These are phyloP conservation scores for Diuraphis noxia DNA, from an alignment of 1,140 invertebrate genomes.

Conservation along the genomic window DNA sequence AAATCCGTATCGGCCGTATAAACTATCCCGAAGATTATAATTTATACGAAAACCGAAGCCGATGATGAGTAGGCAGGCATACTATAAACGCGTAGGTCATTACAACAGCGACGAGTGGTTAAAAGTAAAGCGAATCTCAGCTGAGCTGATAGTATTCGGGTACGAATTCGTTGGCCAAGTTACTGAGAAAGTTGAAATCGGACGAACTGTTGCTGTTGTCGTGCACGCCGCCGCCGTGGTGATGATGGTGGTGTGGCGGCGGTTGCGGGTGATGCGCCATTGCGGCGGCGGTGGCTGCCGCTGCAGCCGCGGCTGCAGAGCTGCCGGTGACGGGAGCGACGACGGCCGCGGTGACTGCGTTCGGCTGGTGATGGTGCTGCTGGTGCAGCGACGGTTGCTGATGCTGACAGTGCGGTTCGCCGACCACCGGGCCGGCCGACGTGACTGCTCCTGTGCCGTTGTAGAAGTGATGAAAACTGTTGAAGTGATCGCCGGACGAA, in stretches of 20 bases:
- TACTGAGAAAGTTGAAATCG: constrained; percentile 89
- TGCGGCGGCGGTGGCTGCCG: neutral
- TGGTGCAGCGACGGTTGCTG: constrained; percentile 15
- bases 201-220: constrained; percentile 87
- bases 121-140: constrained; percentile 58
- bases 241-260: constrained; percentile 59
- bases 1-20: no score
- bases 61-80: no score
- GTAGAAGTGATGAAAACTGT: constrained; percentile 73
- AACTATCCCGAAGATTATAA: neutral
- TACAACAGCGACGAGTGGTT: neutral
- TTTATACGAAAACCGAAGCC: neutral
- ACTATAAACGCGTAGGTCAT: neutral
- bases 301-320: neutral
- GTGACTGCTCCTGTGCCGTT: constrained; percentile 14
- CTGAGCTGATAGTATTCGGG: constrained; percentile 89
- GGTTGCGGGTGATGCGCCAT: constrained; percentile 56
- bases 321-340: neutral
- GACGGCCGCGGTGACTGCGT: constrained; percentile 40
- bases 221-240: constrained; percentile 58
- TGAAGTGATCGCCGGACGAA: constrained; percentile 66
- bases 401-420: constrained; percentile 56
- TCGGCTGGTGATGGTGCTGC: constrained; percentile 59
- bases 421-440: neutral
- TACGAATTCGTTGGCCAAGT: constrained; percentile 85